Evolutionary conservation across 2,113 vertebrate species (phyloP), one percentile per base, ranked within the genome.

Genomic region (Microtus pennsylvanicus): DNA sequence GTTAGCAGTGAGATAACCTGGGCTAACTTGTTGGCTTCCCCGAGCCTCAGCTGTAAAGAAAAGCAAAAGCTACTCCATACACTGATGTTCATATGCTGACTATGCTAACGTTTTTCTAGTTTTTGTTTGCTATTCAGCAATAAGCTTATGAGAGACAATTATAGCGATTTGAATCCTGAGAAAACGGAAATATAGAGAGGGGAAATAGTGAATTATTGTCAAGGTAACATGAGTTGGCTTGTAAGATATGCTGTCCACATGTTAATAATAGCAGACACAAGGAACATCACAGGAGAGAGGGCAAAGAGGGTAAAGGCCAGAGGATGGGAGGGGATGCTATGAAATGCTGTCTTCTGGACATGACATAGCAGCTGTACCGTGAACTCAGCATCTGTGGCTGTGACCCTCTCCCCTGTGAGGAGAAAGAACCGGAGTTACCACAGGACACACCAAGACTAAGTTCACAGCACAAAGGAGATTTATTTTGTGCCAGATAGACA

Each of bases 101-200:
- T 94, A 12, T 89, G 38, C 47, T 94, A 69, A 82, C 8, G 24
- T 74, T 58, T 96, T 86, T 52, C 3, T 67, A 26, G 63, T 70
- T 89, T 89, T 13, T 89, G 87, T 52, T 93, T 91, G 74, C 38
- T 93, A 88, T 94, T 94, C 45, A 85, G 17, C 42, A 95, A 80
- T 30, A 87, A 42, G 14, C 17, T 92, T 78, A 78, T 22, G 38
- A 90, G 72, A 87, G 55, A 35, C 14, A 80, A 33, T 76, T 92
- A 69, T 55, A 63, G 19, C 12, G 81, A 70, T 96, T 95, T 95
- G 93, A 83, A 47, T 78, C 7, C 52, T 63, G 69, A 94, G 47
- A 85, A 95, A 94, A 74, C 69, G 45, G 33, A 91, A 88, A 19
- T 77, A 86, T 67, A 91, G 45, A 65, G 55, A 93, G 58, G 24